Evolutionary conservation across 2,888 invertebrate species (phyloP).

Genomic region (Shargacucullia verbasci): DNA sequence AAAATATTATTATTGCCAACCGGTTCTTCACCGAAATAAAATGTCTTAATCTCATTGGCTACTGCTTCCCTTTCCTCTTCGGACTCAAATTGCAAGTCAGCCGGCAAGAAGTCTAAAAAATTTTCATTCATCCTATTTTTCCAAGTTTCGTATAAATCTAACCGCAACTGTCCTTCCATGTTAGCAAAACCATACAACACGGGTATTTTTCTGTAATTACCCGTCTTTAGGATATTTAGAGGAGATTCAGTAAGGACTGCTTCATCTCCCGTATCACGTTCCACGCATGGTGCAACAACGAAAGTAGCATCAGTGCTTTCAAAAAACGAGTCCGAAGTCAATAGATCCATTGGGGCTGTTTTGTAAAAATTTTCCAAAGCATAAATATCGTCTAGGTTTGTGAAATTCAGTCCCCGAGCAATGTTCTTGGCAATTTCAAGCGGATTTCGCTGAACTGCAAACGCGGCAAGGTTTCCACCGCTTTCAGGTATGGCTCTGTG

Average conservation of each 20-base stretch:
- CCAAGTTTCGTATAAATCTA: conserved; percentile 48
- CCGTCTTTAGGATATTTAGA: conserved; percentile 26
- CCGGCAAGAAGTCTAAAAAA: conserved; percentile 67
- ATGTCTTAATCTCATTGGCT: conserved; percentile 57
- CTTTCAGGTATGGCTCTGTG: conserved; percentile 68
- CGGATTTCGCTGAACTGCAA: conserved; percentile 63
- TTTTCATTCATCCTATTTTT: conserved; percentile 60
- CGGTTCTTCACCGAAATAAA: conserved; percentile 66
- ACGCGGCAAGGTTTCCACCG: conserved; percentile 53
- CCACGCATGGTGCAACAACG: conserved; percentile 34
- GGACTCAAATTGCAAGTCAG: conserved; percentile 62
- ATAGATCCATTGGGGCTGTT: conserved; percentile 36
- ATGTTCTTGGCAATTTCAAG: conserved; percentile 62
- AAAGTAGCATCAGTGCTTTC: conserved; percentile 22
- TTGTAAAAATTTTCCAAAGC: conserved; percentile 62
- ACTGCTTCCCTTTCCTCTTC: conserved; percentile 57
- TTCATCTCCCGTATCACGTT: conserved; percentile 19
- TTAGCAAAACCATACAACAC: conserved; percentile 34
- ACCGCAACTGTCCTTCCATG: conserved; percentile 36
- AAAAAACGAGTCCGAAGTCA: conserved; percentile 28
- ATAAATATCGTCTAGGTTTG: conserved; percentile 53
- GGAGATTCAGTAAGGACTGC: conserved; percentile 31
- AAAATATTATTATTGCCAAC: conserved; percentile 51
- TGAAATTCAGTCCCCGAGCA: conserved; percentile 60
- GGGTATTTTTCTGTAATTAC: conserved; percentile 36